Evolutionary conservation across 1,140 invertebrate species (phyloP).

Genomic region (Aradophagus sp.): DNA sequence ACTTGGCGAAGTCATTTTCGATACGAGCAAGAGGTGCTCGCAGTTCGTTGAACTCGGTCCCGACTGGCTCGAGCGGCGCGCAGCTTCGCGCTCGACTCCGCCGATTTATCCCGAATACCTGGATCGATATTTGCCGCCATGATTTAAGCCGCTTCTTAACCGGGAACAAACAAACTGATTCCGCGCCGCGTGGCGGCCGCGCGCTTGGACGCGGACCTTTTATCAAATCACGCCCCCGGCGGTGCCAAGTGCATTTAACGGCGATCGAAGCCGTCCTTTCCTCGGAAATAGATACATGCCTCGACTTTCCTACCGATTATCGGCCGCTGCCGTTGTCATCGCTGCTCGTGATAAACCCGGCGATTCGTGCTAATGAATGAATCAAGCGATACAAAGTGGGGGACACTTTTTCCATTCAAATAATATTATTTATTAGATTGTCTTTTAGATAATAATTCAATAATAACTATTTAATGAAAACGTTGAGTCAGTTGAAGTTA

Average conservation of each 20-base stretch:
- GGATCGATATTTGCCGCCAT: conserved; percentile 58
- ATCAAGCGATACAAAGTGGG: too few species aligned
- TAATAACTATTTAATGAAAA: too few species aligned
- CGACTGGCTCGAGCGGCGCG: conserved; percentile 57
- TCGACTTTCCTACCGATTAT: too few species aligned
- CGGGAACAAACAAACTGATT: conserved; percentile 41
- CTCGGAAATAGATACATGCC: conserved; percentile 16
- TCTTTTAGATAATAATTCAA: too few species aligned
- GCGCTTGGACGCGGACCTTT: conserved; percentile 21
- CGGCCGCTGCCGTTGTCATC: too few species aligned
- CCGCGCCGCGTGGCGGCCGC: conserved; percentile 24
- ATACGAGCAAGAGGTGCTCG: conserved; percentile 58
- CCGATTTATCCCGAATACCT: conserved; percentile 61
- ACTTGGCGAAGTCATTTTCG: conserved; percentile 57
- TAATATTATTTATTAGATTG: too few species aligned
- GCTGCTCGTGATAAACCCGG: too few species aligned
- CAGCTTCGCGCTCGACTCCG: conserved; percentile 59
- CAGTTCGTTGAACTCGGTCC: conserved; percentile 62
- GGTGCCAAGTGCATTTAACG: conserved; percentile 27
- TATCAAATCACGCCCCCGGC: conserved; percentile 28
- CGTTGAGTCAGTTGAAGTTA: too few species aligned
- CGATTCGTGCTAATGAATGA: too few species aligned
- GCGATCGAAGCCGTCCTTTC: conserved; percentile 20
- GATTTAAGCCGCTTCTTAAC: conserved; percentile 56
- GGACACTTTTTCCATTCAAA: too few species aligned